Evolutionary conservation across 1,140 invertebrate genomes (phyloP), one percentile per base, ranked within the genome.

Genomic region (Drosophila equinoxialis): DNA sequence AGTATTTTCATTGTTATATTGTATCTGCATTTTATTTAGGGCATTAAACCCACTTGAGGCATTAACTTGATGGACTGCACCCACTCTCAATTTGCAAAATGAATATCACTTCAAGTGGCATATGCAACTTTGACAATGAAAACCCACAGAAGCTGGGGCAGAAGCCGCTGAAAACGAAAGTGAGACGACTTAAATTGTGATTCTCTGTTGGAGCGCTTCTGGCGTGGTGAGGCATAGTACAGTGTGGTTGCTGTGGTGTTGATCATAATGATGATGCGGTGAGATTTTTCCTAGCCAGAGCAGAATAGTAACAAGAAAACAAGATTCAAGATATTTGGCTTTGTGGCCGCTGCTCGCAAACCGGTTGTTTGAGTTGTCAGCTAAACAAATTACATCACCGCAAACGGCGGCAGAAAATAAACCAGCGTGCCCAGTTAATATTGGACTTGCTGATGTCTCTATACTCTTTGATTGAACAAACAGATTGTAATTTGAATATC

Each of bases 341-440:
- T 78, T 66, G 62, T 65, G 64, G 58, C 57, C 54, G 41, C 17
- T 20, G 23, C 17, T 63, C 68, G 57, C 58, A 72, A 87, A 87
- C 83, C 83, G 83, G 83, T 87, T 87, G 84, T 76, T 73, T 76
- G 71, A 74, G 75, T 68, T 76, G 76, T 69, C 79, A 72, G 59
- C 70, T 41, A 75, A 60, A 70, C 75, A 87, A 77, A 87, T 87
- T 87, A 87, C 83, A 87, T 87, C 83, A 87, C 80, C 82, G 63
- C 71, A 26, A 62, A 59, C 72, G 42, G 64, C 59, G 62, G 60
- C 67, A 59, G 67, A 70, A 74, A 63, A 51, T 23, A 11, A 51
- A 23, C 45, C 63, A 79, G 33, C 7, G 26, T 48, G 4, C 10
- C 39, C 39, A 14, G 37, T 37, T 39, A 26, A 51, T 23, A 51